phyloP scores from a whole-genome alignment of 1,140 invertebrate species.

The Nephila pilipes region DNA sequence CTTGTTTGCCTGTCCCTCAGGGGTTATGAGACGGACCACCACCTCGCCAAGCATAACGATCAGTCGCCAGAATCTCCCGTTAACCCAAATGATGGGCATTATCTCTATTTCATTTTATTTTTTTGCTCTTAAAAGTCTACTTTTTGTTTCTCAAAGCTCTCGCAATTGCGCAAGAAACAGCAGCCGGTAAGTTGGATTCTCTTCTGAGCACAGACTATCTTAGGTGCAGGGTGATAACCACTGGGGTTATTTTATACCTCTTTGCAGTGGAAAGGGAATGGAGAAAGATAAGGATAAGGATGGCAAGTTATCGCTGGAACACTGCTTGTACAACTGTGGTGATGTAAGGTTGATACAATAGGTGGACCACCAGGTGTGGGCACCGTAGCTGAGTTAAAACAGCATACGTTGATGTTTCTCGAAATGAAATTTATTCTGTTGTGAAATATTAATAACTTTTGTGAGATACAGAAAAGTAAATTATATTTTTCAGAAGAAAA shows the following conservation, averaged over 20 bases:
- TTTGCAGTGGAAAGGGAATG: neutral
- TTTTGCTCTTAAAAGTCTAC: neutral
- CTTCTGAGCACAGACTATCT: neutral
- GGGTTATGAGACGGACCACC: neutral
- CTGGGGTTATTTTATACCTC: neutral
- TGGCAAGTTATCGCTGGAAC: conserved; percentile 2
- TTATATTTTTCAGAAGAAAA: too few species aligned
- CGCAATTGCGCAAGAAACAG: conserved; percentile 10
- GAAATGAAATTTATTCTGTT: too few species aligned
- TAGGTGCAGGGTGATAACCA: neutral
- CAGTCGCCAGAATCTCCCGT: conserved; percentile 1
- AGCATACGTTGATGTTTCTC: neutral
- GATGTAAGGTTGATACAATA: neutral
- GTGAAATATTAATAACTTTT: too few species aligned
- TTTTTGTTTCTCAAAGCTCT: neutral
- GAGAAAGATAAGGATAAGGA: neutral
- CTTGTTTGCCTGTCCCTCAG: conserved; percentile 33
- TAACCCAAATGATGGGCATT: conserved; percentile 4
- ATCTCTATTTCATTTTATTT: neutral
- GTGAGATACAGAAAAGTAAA: too few species aligned
- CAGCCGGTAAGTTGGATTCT: conserved; percentile 10
- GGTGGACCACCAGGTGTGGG: neutral
- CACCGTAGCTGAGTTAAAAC: neutral
- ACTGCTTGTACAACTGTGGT: conserved; percentile 1
- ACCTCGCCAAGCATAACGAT: conserved; percentile 20